Base-by-base conservation (phyloP, 2,888 invertebrate genomes). In the Proisotoma minuta region DNA sequence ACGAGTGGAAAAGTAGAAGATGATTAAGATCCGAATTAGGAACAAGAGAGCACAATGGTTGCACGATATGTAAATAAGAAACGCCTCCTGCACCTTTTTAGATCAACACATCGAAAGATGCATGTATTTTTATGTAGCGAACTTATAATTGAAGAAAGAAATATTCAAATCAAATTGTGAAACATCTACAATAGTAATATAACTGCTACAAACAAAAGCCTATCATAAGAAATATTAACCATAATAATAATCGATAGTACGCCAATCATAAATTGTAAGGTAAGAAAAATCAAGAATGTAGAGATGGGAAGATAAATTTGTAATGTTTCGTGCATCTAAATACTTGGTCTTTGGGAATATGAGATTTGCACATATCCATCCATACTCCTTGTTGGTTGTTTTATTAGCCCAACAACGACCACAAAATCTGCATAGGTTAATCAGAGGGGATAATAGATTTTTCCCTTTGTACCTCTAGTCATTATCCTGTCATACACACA, bases 381-480 rank as follows among this genome's bases (percentile, higher is more conserved):
- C 34, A 34, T 34, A 34, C 18, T n/a, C 18, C 10, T 34, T 54
- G 57, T 59, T 57, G 57, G 58, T 57, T 57, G 57, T 51, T 43
- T 4, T 20, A 18, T 5, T 43, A 43, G 43, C 20, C 43, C 43
- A n/a, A n/a, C 18, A 43, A 43, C 43, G 15, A 57, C 58, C 65
- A 59, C 59, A 61, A 68, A 65, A 63, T 63, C 68, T 68, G 63
- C 68, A 65, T 68, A 63, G 61, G 54, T 68, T 66, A 68, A 70
- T 70, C 70, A 68, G 70, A 70, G 68, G 64, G 71, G 66, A 69
- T 71, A 71, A 71, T 71, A 71, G 71, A 71, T 71, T 71, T 71
- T 65, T 65, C 69, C 66, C 67, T 65, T 64, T 64, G 67, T 68
- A 64, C 57, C 65, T 68, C 56, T 62, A 71, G 69, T 71, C 71